These are phyloP conservation scores for Bovichtus diacanthus DNA, from an alignment of 2,797 vertebrate genomes.

Conservation along the genomic window DNA sequence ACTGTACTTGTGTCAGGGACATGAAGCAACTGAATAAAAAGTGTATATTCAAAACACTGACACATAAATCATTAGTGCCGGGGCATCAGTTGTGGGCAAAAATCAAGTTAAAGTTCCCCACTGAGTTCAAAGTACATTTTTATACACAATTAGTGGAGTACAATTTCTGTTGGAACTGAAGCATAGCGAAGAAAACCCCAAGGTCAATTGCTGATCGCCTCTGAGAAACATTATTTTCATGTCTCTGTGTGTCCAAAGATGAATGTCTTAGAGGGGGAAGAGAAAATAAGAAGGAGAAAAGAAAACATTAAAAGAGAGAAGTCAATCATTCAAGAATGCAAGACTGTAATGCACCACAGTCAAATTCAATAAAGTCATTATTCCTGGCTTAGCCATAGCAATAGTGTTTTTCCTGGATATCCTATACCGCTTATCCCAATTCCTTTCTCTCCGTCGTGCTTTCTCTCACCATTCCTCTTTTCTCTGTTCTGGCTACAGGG, in stretches of 20 bases:
- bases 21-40: slow-evolving; percentile 73
- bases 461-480: slow-evolving; percentile 55
- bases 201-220: slow-evolving; percentile 75
- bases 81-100: slow-evolving; percentile 70
- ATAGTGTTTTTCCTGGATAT: slow-evolving; percentile 77
- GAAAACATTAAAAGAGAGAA: slow-evolving; percentile 79
- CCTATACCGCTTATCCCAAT: slow-evolving; percentile 67
- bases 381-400: slow-evolving; percentile 75
- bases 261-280: slow-evolving; percentile 71
- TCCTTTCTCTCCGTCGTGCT: slow-evolving; percentile 55
- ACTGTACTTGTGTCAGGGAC: slow-evolving; percentile 61
- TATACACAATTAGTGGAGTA: slow-evolving; percentile 80
- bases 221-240: slow-evolving; percentile 71
- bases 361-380: slow-evolving; percentile 85
- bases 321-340: slow-evolving; percentile 82
- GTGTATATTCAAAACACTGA: slow-evolving; percentile 63
- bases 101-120: slow-evolving; percentile 73
- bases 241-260: slow-evolving; percentile 77
- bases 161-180: slow-evolving; percentile 76
- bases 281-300: slow-evolving; percentile 67
- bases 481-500: slow-evolving; percentile 63
- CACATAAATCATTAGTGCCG: slow-evolving; percentile 59
- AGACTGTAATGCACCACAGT: slow-evolving; percentile 78
- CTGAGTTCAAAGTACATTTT: slow-evolving; percentile 83
- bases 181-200: slow-evolving; percentile 65